Conservation (phyloP, 2,888 invertebrate species). For the Keiferia lycopersicella region DNA sequence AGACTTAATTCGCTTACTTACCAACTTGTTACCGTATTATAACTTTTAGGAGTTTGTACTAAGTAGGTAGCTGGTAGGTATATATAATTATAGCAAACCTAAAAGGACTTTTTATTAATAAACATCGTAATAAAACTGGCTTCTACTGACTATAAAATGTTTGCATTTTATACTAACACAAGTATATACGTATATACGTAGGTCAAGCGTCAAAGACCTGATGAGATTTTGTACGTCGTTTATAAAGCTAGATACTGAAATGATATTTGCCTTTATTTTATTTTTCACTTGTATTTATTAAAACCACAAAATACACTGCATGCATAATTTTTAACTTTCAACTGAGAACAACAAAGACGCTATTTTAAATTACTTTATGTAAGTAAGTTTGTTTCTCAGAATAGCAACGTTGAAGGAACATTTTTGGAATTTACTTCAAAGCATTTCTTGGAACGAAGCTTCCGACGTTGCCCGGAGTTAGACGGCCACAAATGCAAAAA, state of each 20-base stretch:
- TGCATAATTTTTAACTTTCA: slow-evolving; percentile 61
- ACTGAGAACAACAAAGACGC: slow-evolving; percentile 67
- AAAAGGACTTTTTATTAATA: too few species aligned
- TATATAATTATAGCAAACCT: too few species aligned
- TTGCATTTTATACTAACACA: too few species aligned
- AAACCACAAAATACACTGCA: slow-evolving; percentile 49
- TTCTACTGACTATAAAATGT: too few species aligned
- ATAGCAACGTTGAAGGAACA: slow-evolving; percentile 66
- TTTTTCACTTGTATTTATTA: background rate
- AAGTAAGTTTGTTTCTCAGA: slow-evolving; percentile 73
- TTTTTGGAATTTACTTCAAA: slow-evolving; percentile 74
- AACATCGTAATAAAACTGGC: too few species aligned
- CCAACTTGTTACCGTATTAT: slow-evolving; percentile 9
- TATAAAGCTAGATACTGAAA: too few species aligned
- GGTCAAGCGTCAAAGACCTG: too few species aligned
- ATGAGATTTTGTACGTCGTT: too few species aligned
- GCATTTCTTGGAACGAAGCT: slow-evolving; percentile 68
- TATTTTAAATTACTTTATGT: slow-evolving; percentile 72
- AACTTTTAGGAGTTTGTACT: background rate
- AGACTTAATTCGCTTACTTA: slow-evolving; percentile 40
- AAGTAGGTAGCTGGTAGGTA: too few species aligned
- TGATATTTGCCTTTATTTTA: background rate
- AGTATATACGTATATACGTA: too few species aligned
- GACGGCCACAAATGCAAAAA: slow-evolving; percentile 54
- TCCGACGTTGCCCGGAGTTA: slow-evolving; percentile 63